Evolutionary conservation across 2,113 vertebrate species (phyloP), one percentile per base, ranked within the genome.

Genomic region (Oenanthe oenanthe): DNA sequence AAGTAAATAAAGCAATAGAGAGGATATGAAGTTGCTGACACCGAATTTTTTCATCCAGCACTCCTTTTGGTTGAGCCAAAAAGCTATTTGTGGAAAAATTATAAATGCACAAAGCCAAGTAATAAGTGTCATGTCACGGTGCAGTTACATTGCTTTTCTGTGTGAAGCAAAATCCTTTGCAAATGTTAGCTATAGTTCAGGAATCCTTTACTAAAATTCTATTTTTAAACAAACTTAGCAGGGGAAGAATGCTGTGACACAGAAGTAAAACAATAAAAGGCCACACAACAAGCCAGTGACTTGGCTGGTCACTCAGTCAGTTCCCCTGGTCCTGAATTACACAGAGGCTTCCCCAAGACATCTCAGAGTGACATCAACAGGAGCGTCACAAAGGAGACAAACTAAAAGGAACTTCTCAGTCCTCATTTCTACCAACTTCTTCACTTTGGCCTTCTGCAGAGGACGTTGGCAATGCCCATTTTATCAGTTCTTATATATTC

Each of bases 1-100:
- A 42, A 65, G 29, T 76, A 82, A 95, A 92, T 54, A 92, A 91
- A 57, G 70, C 68, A 82, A 48, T 12, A 87, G 54, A 78, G 43
- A 94, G 71, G 63, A 89, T 54, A 83, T 36, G 14, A 86, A 88
- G n/a, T 50, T 95, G 92, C 92, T 95, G 92, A 96, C 65, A 32
- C 47, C 24, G 63, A 77, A 29, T 48, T 90, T 94, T 91, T 88
- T 38, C 36, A 75, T 88, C 93, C 93, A 96, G 43, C 24, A n/a
- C 28, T 88, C 58, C 54, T 91, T 73, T 61, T 47, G 19, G 15
- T 51, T 85, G 74, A 88, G 91, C 87, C 91, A 95, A 93, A 88
- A 88, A 62, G 32, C 71, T 92, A 79, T 95, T 83, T 83, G 54
- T 8, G 50, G 75, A 80, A 63, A 85, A 94, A 88, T 42, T 94